Conservation (phyloP, 2,113 vertebrate genomes). For the Hucho hucho region DNA sequence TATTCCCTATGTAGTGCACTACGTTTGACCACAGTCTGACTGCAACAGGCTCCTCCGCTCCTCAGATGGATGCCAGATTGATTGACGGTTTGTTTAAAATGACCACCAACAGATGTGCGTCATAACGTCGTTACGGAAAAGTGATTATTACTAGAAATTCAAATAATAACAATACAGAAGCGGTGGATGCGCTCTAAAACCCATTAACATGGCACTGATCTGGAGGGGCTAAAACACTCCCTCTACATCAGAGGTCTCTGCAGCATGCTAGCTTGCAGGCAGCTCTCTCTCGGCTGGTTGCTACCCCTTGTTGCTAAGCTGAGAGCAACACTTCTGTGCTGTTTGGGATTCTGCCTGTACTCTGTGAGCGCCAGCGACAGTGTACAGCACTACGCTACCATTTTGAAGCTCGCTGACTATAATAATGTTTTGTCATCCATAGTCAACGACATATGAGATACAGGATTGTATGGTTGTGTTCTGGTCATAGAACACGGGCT, state of each 20-base stretch:
- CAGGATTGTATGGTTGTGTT: neutral
- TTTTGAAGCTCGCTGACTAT: slow-evolving; percentile 45
- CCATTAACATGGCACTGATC: no score
- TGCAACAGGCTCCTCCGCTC: neutral
- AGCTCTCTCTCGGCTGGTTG: slow-evolving; percentile 51
- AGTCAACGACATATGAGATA: neutral
- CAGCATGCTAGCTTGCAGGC: slow-evolving; percentile 48
- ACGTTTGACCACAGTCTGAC: neutral
- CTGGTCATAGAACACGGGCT: neutral
- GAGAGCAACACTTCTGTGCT: slow-evolving; percentile 55
- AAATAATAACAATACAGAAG: neutral
- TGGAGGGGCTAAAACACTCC: slow-evolving; percentile 5
- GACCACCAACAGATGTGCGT: slow-evolving; percentile 16
- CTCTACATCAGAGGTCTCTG: slow-evolving; percentile 62
- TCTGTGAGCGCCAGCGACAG: slow-evolving; percentile 35
- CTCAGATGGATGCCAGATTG: slow-evolving; percentile 16
- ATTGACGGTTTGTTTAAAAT: neutral
- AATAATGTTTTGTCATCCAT: slow-evolving; percentile 14
- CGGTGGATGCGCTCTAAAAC: no score
- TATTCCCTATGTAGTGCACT: neutral
- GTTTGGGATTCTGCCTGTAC: slow-evolving; percentile 43
- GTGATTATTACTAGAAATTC: neutral
- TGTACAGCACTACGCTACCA: slow-evolving; percentile 42
- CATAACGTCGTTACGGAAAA: slow-evolving; percentile 4
- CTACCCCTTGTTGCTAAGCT: slow-evolving; percentile 66